phyloP scores from a whole-genome alignment of 2,113 vertebrate species.

The Clupea harengus region DNA sequence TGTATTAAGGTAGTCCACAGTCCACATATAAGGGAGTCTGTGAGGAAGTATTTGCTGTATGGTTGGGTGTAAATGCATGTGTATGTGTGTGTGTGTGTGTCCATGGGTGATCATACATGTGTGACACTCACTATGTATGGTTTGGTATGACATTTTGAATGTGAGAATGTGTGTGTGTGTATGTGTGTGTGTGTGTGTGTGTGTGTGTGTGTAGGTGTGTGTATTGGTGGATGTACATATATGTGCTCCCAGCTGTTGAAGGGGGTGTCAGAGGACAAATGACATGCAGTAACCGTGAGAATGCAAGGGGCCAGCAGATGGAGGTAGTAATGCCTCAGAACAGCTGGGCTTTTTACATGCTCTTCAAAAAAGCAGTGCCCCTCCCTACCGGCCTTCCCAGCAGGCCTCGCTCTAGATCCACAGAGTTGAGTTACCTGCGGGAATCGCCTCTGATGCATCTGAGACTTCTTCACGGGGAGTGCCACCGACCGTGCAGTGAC shows the following conservation, averaged over 20 bases:
- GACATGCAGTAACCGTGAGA: slow-evolving; percentile 44
- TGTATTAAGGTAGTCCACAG: not conserved
- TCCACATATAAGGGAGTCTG: not conserved
- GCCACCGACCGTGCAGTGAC: not conserved
- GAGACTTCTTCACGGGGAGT: not conserved
- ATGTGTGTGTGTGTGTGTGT: not conserved
- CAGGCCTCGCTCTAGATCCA: not conserved
- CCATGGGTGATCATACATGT: not conserved
- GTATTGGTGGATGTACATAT: slow-evolving; percentile 1
- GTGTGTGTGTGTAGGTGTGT: not conserved
- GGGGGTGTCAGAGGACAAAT: slow-evolving; percentile 30
- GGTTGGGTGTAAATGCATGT: not conserved
- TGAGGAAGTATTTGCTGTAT: no score
- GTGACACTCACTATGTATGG: not conserved
- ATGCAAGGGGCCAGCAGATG: not conserved
- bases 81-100: not conserved
- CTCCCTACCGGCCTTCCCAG: not conserved
- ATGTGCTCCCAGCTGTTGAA: slow-evolving; percentile 53
- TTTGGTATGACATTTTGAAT: not conserved
- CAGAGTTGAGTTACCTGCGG: not conserved
- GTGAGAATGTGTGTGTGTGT: not conserved
- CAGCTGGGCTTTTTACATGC: slow-evolving; percentile 35
- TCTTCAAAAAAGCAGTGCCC: not conserved
- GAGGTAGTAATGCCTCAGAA: slow-evolving; percentile 33
- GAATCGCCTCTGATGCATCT: not conserved